Evolutionary conservation across 1,140 invertebrate species (phyloP).

Genomic region (Cyclina sinensis): DNA sequence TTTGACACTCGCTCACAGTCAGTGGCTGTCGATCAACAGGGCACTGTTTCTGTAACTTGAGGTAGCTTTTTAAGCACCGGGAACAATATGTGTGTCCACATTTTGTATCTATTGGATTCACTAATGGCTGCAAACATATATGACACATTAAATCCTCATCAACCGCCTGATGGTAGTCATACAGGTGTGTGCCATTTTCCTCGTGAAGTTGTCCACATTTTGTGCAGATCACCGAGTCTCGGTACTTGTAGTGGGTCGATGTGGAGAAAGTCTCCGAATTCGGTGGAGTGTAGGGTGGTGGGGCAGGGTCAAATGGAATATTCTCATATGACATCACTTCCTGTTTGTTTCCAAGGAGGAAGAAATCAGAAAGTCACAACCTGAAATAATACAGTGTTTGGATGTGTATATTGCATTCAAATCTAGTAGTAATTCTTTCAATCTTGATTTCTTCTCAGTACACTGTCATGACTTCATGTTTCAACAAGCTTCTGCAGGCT

Average conservation of each 20-base stretch:
- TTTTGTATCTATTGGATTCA: slow-evolving; percentile 87
- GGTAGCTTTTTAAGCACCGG: slow-evolving; percentile 86
- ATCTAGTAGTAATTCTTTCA: too few species aligned
- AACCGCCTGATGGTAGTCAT: slow-evolving; percentile 88
- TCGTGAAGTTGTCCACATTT: slow-evolving; percentile 87
- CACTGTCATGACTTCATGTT: too few species aligned
- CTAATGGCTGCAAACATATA: slow-evolving; percentile 87
- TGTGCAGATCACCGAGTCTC: slow-evolving; percentile 79
- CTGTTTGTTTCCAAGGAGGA: slow-evolving; percentile 1
- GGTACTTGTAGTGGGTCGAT: slow-evolving; percentile 52
- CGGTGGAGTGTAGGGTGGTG: slow-evolving; percentile 56
- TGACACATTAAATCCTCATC: slow-evolving; percentile 88
- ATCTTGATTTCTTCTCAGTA: too few species aligned
- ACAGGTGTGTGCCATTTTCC: slow-evolving; percentile 87
- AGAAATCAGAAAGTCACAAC: not conserved
- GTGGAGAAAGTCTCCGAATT: slow-evolving; percentile 58
- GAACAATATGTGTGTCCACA: slow-evolving; percentile 88
- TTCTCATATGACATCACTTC: slow-evolving; percentile 66
- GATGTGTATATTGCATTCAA: too few species aligned
- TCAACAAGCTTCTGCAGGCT: too few species aligned
- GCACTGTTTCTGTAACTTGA: slow-evolving; percentile 85
- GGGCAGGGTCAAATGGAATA: slow-evolving; percentile 45
- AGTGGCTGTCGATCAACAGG: slow-evolving; percentile 84
- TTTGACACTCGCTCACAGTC: slow-evolving; percentile 81
- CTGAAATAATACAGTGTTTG: not conserved